Conservation (phyloP, 2,113 vertebrate species). For the Chlorocebus sabaeus region DNA sequence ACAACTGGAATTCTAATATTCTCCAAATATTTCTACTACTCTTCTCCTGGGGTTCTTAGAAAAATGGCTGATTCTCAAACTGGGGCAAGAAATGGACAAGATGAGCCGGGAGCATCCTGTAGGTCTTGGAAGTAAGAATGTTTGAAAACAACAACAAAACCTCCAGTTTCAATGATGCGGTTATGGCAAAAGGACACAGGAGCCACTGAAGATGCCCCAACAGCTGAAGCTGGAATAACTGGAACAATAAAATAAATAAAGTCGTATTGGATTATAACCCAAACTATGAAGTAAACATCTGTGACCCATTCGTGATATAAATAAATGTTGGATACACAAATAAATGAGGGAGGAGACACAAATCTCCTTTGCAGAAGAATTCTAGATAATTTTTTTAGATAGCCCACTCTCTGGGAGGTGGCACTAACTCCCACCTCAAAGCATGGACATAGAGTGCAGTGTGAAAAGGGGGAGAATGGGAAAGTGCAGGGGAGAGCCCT, state of each 20-base stretch:
- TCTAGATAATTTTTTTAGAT: fast-evolving
- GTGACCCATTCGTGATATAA: fast-evolving
- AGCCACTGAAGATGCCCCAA: background rate
- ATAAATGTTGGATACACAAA: background rate
- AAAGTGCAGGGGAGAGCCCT: fast-evolving
- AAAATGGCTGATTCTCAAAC: background rate
- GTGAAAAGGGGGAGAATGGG: fast-evolving
- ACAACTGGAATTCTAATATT: background rate
- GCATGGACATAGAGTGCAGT: fast-evolving
- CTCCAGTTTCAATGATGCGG: background rate
- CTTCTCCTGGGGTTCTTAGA: background rate
- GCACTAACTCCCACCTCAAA: fast-evolving
- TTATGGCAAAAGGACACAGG: background rate
- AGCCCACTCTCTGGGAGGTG: background rate
- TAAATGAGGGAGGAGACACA: fast-evolving
- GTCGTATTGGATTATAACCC: no score
- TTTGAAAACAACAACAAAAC: background rate
- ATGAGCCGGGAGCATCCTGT: no score
- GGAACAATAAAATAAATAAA: background rate
- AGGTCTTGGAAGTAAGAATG: background rate
- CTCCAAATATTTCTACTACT: fast-evolving
- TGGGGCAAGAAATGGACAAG: fast-evolving
- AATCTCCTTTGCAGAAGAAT: background rate
- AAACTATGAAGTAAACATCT: no score
- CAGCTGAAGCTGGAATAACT: background rate